Base-by-base conservation (phyloP, 2,797 vertebrate genomes). In the Spizella passerina region DNA sequence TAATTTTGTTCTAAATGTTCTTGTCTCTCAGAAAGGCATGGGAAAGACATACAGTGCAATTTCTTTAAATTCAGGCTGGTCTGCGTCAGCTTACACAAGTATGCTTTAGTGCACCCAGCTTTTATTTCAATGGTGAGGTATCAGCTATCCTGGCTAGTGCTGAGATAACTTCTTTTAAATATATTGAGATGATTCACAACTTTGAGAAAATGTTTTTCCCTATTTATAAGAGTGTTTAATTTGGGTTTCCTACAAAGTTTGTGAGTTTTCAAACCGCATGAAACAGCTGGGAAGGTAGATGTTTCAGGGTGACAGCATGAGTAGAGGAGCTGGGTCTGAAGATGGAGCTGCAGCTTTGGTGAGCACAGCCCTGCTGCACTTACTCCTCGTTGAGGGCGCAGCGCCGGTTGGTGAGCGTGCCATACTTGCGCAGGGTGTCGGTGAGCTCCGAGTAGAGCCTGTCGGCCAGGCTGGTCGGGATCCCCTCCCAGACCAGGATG, bases 361-460 rank as follows among this genome's bases (percentile, higher is more conserved):
- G 12, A 82, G 72, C 46, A 6, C 21, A 44, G 27, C 38, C 12
- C 21, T 16, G 71, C 44, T 34, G 21, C 79, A 98, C 99, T 99
- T 98, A 99, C 99, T 99, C 99, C 94, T 99, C 99, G 6, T 99
- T 99, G n/a, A 98, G 98, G 79, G 99, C 98, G 21, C 99, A 99
- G 36, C 99, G 98, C 68, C 99, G 98, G 95, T 99, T 99, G 9
- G 99, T 99, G 82, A 97, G 98, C 3, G 98, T 98, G 94, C 99
- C 99, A 0, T 99, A 98, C 88, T 98, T 99, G 86, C 96, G 97
- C 96, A 99, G 97, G 11, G 99, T 99, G 76, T 98, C 98, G 3
- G 98, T 99, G 76, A 99, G 98, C 56, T 99, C 99, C 0, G 96
- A 88, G 97, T 99, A 99, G 84, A 99, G 98, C 77, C 81, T 96